Evolutionary conservation across 2,888 invertebrate species (phyloP), one percentile per base, ranked within the genome.

Genomic region (Euphydryas editha): DNA sequence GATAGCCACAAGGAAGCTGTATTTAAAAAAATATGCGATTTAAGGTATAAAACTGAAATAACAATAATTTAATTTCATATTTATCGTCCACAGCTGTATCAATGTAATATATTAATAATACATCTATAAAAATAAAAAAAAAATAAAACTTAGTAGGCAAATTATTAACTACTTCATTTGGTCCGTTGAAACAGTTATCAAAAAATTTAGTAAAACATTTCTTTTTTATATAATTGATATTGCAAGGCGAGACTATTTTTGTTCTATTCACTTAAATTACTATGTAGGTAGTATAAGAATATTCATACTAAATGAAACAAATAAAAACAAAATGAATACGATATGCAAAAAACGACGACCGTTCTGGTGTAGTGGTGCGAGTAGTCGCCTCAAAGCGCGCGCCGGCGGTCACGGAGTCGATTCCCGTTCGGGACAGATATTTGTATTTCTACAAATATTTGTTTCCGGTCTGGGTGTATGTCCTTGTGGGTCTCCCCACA

Each of bases 131-230:
- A 44, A 18, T 20, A 18, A 49, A 49, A 20, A 49, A 49, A 8
- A 18, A 36, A 20, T 54, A 36, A n/a, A 2, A 17, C 6, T 17
- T 62, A 30, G 55, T 39, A 62, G 62, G 62, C 55, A 62, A 62
- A 62, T 62, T 17, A 62, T 44, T 62, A 10, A 18, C 36, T 39
- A 39, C 39, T n/a, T 17, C 30, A 55, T 3, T 21, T 11, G 46
- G 36, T 55, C 18, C n/a, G 30, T 30, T 55, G 55, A 54, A 54
- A 55, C 62, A 30, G 13, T 62, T 36, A n/a, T n/a, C n/a, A n/a
- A n/a, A n/a, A n/a, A n/a, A n/a, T n/a, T n/a, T 8, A 62, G 47
- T 54, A 15, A 30, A 11, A 46, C 11, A 36, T 21, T 47, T 2
- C 17, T 18, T 36, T 36, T 39, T 13, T 13, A 39, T 13, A 39